These are phyloP conservation scores for Zygogramma bicolorata DNA, from an alignment of 2,888 invertebrate species.

Conservation along the genomic window DNA sequence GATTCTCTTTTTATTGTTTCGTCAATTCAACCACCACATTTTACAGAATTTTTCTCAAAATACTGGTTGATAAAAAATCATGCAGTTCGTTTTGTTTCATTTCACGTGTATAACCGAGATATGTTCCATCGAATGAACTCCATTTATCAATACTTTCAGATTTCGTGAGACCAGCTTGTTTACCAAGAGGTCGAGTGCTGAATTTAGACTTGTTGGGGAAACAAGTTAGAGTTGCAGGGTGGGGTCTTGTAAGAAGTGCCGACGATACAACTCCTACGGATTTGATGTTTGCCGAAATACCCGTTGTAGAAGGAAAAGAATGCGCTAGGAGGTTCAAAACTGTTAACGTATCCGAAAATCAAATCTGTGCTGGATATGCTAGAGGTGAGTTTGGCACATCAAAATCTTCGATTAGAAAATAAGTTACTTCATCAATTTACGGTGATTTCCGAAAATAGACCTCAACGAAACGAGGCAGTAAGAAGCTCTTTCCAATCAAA, in stretches of 20 bases:
- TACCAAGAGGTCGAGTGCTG: not conserved
- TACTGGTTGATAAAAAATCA: too few species aligned
- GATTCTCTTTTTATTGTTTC: too few species aligned
- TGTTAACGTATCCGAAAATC: not conserved
- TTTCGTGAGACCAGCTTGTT: not conserved
- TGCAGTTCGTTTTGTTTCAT: too few species aligned
- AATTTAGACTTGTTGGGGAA: not conserved
- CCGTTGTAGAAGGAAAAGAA: not conserved
- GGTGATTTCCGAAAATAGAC: too few species aligned
- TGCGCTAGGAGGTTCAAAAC: not conserved
- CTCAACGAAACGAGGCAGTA: too few species aligned
- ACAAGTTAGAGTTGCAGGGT: not conserved
- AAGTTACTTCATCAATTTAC: too few species aligned
- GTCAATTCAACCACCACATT: too few species aligned
- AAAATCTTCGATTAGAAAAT: too few species aligned
- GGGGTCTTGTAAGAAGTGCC: not conserved
- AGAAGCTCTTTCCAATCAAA: too few species aligned
- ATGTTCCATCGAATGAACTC: not conserved
- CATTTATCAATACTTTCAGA: not conserved
- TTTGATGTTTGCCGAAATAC: not conserved
- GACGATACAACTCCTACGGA: not conserved
- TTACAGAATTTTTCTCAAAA: too few species aligned
- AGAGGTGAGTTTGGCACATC: not conserved
- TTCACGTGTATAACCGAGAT: too few species aligned
- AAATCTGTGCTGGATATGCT: not conserved